A percentile compares a stretch with the other conserved stretches of the same genome.
These are phyloP conservation scores for Bombus picipes DNA, from an alignment of 1,140 invertebrate genomes.

Conservation along the genomic window DNA sequence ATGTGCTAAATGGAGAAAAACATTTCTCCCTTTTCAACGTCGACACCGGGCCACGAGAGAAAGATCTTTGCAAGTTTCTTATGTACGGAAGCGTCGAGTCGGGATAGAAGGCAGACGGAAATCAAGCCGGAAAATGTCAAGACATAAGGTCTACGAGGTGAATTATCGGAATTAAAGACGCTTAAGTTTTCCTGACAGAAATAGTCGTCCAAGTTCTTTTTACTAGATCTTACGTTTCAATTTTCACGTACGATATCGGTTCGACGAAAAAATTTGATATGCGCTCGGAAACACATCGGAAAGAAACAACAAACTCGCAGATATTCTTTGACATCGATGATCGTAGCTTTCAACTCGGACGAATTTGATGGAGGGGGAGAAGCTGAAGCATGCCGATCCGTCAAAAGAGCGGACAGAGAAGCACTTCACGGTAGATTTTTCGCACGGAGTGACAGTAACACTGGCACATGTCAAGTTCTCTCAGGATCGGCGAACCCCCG, in stretches of 20 bases:
- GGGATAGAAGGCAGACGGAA: constrained; percentile 67
- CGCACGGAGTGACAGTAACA: constrained; percentile 58
- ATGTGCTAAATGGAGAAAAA: constrained; percentile 84
- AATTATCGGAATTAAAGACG: constrained; percentile 57
- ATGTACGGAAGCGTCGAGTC: constrained; percentile 45
- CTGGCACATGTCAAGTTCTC: constrained; percentile 77
- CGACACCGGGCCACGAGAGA: constrained; percentile 57
- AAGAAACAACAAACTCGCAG: neutral
- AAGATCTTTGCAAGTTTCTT: constrained; percentile 67
- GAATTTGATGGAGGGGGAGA: neutral
- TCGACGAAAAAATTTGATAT: neutral
- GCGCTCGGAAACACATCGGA: neutral
- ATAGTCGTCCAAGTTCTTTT: neutral
- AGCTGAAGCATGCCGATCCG: neutral
- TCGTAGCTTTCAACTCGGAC: neutral
- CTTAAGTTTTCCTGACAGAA: neutral
- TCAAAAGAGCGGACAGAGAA: constrained; percentile 28
- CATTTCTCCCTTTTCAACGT: constrained; percentile 76
- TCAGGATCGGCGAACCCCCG: constrained; percentile 73
- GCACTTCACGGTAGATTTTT: constrained; percentile 58
- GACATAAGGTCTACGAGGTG: constrained; percentile 59
- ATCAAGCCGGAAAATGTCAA: constrained; percentile 68
- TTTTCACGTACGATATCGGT: neutral
- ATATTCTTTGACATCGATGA: neutral
- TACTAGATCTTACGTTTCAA: neutral